Base-by-base conservation (phyloP, 2,797 vertebrate genomes). In the Clarias pachynema region DNA sequence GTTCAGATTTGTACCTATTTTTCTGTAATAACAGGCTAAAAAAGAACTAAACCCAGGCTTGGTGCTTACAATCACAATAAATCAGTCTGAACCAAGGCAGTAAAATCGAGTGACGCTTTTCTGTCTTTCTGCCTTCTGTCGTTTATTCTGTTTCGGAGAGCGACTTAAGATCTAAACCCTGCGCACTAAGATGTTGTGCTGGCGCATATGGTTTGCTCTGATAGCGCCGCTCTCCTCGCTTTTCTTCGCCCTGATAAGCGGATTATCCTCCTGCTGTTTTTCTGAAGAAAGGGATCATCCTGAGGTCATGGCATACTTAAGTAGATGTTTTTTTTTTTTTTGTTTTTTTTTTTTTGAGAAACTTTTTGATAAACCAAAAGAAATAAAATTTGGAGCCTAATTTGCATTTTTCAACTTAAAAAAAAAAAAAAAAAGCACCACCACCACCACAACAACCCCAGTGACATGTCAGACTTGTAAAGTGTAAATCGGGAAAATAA, bases 231-330 rank as follows among this genome's bases (percentile, higher is more conserved):
- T n/a, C 56, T 69, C 31, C 53, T 4, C 40, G 22, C 15, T 8
- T 70, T 82, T 70, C 22, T 31, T 26, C 14, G 4, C 53, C 4
- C 80, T n/a, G 66, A 82, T 82, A 82, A 82, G 31, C 40, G 81
- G 81, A 82, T 82, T 82, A 70, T 82, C 68, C 66, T 82, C 56
- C 53, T 72, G 31, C 66, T 16, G 66, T 12, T n/a, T 59, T 69
- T 81, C 63, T 29, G 75, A 60, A 57, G 12, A 62, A 79, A n/a
- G 31, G 53, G 57, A 62, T 79, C 77, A 62, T 60, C 57, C 57
- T 3, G 20, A 60, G 75, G 75, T 79, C 75, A 62, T 62, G 77
- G 59, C 77, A 40, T 40, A 24, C 24, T 62, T 53, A 7, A 14
- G 57, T 37, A 37, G 31, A 37, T n/a, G 22, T 68, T 16, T 68